Evolutionary conservation across 2,113 vertebrate genomes (phyloP), one percentile per base, ranked within the genome.

Genomic region (Recurvirostra avosetta): DNA sequence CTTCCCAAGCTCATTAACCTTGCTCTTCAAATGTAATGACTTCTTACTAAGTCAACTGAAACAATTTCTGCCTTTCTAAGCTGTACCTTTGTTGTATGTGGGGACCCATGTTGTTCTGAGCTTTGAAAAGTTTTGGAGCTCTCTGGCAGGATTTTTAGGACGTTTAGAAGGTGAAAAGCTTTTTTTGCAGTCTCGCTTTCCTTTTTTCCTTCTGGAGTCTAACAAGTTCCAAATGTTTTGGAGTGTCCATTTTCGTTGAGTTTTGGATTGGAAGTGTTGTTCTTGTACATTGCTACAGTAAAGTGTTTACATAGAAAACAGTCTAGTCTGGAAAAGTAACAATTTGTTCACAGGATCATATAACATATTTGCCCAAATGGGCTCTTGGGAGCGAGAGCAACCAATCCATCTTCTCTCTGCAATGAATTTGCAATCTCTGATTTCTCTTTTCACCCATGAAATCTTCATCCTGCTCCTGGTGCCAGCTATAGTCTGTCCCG

Each of bases 291-390:
- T 90, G 91, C 91, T 92, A 61, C 92, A 79, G 80, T 94, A 85
- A 95, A 96, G 71, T 97, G 92, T 97, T 97, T 96, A 91, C 87
- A 95, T 74, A 95, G 92, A 96, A 97, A 97, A 95, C 91, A 95
- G 89, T 67, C 53, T 63, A 63, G 84, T 79, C 93, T 97, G 94
- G 91, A 97, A 96, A 97, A 97, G 87, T 85, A 95, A 95, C 89
- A 96, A 97, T 95, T 95, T 97, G 92, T 96, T 96, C 96, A 91
- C 92, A 86, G 87, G 91, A 85, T 94, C 92, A 11, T 55, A 47
- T 81, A 93, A 86, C 90, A 13, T 65, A 74, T 91, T 96, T 95
- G 49, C 55, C 81, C 88, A 94, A 95, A 90, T 73, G 58, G 62
- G 77, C 86, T 94, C 88, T 85, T 83, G 89, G 92, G 94, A 95